phyloP scores from a whole-genome alignment of 2,113 vertebrate species.

The Solenodon paradoxus region DNA sequence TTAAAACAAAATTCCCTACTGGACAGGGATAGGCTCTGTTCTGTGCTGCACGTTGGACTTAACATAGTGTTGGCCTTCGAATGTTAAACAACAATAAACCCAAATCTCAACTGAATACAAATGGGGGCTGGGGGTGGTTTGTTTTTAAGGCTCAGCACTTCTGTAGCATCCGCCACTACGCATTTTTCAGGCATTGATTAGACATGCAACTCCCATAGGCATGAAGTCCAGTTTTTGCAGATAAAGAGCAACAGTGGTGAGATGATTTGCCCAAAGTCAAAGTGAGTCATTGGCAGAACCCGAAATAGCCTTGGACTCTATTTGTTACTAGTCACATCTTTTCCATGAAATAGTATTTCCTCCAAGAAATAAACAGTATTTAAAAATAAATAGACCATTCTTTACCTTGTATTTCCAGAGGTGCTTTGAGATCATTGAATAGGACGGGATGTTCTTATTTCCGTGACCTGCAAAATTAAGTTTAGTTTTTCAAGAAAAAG shows the following conservation, averaged over 20 bases:
- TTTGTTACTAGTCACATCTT: constrained; percentile 53
- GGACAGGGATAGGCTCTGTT: constrained; percentile 65
- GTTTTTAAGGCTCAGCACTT: constrained; percentile 79
- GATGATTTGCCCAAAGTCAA: constrained; percentile 69
- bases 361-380: constrained; percentile 57
- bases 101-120: constrained; percentile 74
- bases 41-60: constrained; percentile 65
- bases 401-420: constrained; percentile 61
- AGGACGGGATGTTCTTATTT: constrained; percentile 53
- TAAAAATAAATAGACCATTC: constrained; percentile 48
- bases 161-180: constrained; percentile 77
- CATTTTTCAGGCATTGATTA: constrained; percentile 77
- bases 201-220: constrained; percentile 73
- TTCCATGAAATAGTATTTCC: constrained; percentile 59
- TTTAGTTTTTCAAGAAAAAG: constrained; percentile 53
- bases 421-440: constrained; percentile 68
- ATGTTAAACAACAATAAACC: constrained; percentile 76
- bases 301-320: constrained; percentile 51
- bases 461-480: constrained; percentile 53
- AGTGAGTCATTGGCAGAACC: constrained; percentile 62
- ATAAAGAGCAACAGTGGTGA: constrained; percentile 69
- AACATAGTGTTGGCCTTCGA: constrained; percentile 61
- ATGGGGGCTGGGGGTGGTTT: constrained; percentile 71
- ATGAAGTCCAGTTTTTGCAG: constrained; percentile 70
- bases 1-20: constrained; percentile 56